phyloP scores from a whole-genome alignment of 2,888 invertebrate species.

The Drosophila subquinaria region DNA sequence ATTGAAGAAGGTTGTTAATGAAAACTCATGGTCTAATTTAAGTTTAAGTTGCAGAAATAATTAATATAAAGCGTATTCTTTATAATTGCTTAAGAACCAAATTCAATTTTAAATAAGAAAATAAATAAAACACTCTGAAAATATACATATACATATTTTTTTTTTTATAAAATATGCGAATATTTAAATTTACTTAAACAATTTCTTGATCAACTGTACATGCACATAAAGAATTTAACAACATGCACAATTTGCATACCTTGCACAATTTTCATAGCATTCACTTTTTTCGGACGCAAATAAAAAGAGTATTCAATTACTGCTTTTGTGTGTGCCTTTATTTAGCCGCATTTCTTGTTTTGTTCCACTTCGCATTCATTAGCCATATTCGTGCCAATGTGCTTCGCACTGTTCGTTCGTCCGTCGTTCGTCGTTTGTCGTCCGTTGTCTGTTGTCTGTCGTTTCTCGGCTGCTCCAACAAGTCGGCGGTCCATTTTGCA shows the following conservation, averaged over 20 bases:
- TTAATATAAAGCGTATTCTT: too few relatives aligned
- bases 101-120: too few relatives aligned
- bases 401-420: conserved; percentile 37
- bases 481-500: conserved; percentile 42
- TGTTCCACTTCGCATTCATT: conserved; percentile 73
- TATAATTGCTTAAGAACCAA: too few relatives aligned
- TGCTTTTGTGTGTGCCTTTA: conserved; percentile 15
- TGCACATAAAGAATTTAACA: too few relatives aligned
- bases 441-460: conserved; percentile 15
- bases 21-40: background rate
- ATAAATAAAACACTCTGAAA: too few relatives aligned
- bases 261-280: background rate
- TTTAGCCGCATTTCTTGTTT: conserved; percentile 34
- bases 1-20: background rate
- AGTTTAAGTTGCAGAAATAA: background rate
- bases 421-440: background rate
- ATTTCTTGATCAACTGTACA: too few relatives aligned
- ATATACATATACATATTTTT: too few relatives aligned
- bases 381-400: conserved; percentile 65
- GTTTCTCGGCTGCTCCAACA: conserved; percentile 5
- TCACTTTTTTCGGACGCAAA: background rate
- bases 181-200: too few relatives aligned
- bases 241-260: background rate
- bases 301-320: conserved; percentile 33
- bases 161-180: too few relatives aligned